These are phyloP conservation scores for Machimus atricapillus DNA, from an alignment of 2,888 invertebrate species.

Conservation along the genomic window DNA sequence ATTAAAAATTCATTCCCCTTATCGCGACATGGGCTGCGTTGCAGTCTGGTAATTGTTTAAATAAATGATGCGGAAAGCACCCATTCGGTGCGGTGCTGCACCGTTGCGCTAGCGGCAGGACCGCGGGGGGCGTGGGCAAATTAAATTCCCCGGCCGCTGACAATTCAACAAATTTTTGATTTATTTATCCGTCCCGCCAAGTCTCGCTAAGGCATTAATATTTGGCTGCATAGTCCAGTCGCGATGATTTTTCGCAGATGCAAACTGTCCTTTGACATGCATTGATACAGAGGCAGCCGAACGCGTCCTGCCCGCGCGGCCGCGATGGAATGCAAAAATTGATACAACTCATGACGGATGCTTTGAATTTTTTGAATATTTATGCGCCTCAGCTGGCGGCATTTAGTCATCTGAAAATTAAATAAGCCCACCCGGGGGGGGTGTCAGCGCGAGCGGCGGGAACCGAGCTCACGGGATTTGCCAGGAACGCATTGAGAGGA, in stretches of 20 bases:
- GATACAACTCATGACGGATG: background rate
- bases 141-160: background rate
- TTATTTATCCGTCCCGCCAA: background rate
- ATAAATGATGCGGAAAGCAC: background rate
- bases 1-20: background rate
- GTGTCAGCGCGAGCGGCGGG: background rate
- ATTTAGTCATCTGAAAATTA: background rate
- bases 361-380: background rate
- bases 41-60: background rate
- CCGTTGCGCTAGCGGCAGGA: background rate
- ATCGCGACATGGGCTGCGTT: background rate
- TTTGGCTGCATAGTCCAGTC: background rate
- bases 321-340: background rate
- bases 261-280: background rate
- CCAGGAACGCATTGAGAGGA: background rate
- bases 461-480: background rate
- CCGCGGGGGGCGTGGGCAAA: background rate
- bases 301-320: background rate
- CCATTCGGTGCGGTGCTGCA: background rate
- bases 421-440: background rate
- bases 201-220: background rate
- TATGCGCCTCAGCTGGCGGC: background rate
- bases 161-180: background rate
- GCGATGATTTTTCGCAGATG: background rate
- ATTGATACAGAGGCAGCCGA: background rate